These are phyloP conservation scores for Drosophila birchii DNA, from an alignment of 2,888 invertebrate genomes.

Conservation along the genomic window DNA sequence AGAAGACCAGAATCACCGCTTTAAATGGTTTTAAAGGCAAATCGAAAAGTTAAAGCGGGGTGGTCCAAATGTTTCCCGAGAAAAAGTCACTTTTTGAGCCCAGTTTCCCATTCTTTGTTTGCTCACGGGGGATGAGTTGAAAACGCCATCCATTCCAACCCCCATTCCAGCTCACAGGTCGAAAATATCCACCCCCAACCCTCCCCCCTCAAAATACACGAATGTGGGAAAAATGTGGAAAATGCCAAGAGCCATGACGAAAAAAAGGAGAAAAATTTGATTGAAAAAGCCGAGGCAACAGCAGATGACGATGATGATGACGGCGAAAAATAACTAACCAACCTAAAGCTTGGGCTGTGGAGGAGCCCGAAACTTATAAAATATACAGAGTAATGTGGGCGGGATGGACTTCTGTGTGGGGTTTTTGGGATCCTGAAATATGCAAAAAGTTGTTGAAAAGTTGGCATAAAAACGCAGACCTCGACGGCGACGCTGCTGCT, in stretches of 20 bases:
- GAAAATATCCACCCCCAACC: constrained; percentile 4
- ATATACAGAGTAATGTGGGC: constrained; percentile 66
- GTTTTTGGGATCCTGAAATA: constrained; percentile 54
- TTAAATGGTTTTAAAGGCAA: constrained; percentile 28
- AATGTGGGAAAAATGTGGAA: constrained; percentile 69
- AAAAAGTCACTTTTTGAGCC: constrained; percentile 49
- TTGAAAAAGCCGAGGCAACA: constrained; percentile 22
- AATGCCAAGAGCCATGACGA: constrained; percentile 56
- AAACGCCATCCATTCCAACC: background rate
- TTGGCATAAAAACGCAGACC: constrained; percentile 58
- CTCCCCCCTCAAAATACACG: constrained; percentile 5
- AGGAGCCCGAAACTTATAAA: constrained; percentile 57
- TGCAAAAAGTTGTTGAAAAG: constrained; percentile 73
- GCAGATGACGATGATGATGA: constrained; percentile 32
- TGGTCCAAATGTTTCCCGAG: constrained; percentile 21
- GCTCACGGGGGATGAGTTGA: constrained; percentile 7
- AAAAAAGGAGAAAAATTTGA: constrained; percentile 38
- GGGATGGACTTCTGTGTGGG: constrained; percentile 29
- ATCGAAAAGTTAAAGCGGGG: constrained; percentile 13
- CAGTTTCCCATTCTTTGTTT: constrained; percentile 36
- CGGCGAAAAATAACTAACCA: constrained; percentile 64
- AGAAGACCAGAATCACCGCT: constrained; percentile 9
- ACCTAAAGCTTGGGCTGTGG: constrained; percentile 50
- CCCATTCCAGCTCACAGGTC: constrained; percentile 2
- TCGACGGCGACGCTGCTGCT: constrained; percentile 37